A percentile compares a stretch with the other conserved stretches of the same genome.
These are phyloP conservation scores for Scaptomyza parva DNA, from an alignment of 2,888 invertebrate species.

Conservation along the genomic window DNA sequence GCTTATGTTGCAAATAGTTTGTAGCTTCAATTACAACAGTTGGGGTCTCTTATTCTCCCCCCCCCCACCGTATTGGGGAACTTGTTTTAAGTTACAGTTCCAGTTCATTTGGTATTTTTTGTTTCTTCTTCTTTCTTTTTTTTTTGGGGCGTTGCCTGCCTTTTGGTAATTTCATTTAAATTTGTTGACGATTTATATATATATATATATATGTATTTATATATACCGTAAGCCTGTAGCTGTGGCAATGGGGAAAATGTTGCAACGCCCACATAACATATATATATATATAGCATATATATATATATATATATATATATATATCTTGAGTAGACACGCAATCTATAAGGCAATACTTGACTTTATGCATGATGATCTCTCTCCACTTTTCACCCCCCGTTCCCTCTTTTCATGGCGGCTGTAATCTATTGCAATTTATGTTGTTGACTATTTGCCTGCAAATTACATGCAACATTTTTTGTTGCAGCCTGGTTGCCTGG, in stretches of 20 bases:
- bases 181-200: constrained; percentile 74
- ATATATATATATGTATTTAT: constrained; percentile 44
- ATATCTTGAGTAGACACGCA: too few relatives aligned
- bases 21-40: not conserved
- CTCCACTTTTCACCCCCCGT: too few relatives aligned
- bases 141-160: constrained; percentile 29
- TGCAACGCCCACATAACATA: constrained; percentile 73
- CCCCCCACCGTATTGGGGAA: not conserved
- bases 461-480: constrained; percentile 73
- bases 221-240: not conserved
- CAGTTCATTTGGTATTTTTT: constrained; percentile 42
- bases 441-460: constrained; percentile 76
- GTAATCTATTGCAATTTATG: constrained; percentile 68
- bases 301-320: not conserved
- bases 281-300: too few relatives aligned
- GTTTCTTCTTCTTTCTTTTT: constrained; percentile 19
- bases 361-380: too few relatives aligned
- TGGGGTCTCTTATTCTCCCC: too few relatives aligned
- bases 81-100: constrained; percentile 26
- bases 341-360: too few relatives aligned
- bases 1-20: not conserved
- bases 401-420: too few relatives aligned
- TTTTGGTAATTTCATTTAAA: constrained; percentile 66
- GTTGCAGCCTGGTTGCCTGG: constrained; percentile 12
- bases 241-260: constrained; percentile 71